Evolutionary conservation across 2,888 invertebrate species (phyloP).

Genomic region (Microctonus aethiopoides): DNA sequence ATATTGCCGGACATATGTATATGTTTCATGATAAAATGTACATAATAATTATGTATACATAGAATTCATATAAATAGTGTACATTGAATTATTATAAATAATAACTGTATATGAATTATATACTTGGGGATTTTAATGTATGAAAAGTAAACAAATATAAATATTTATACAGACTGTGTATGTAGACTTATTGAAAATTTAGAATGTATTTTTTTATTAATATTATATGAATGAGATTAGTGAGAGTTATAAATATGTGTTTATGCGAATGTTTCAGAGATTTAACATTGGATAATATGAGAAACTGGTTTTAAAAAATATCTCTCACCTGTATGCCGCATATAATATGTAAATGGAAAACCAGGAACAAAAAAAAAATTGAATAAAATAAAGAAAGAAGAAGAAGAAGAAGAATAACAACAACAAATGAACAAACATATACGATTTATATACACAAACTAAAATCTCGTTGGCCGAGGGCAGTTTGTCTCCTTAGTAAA

Average conservation of each 20-base stretch:
- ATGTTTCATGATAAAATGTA: background rate
- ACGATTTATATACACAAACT: background rate
- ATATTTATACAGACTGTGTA: too few relatives aligned
- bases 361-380: background rate
- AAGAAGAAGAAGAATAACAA: background rate
- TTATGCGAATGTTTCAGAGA: background rate
- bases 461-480: conserved; percentile 3
- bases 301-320: background rate
- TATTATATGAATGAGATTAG: background rate
- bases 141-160: too few relatives aligned
- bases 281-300: background rate
- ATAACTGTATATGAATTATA: too few relatives aligned
- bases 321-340: background rate
- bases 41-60: background rate
- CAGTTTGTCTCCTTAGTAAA: conserved; percentile 14
- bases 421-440: too few relatives aligned
- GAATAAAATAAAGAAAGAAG: background rate
- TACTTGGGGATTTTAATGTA: too few relatives aligned
- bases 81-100: background rate
- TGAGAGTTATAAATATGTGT: background rate
- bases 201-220: background rate
- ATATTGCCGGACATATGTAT: background rate
- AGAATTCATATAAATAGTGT: too few relatives aligned
- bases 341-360: background rate
- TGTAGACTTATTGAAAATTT: background rate